Evolutionary conservation across 2,888 invertebrate genomes (phyloP), one percentile per base, ranked within the genome.

Genomic region (Venusia cambrica): DNA sequence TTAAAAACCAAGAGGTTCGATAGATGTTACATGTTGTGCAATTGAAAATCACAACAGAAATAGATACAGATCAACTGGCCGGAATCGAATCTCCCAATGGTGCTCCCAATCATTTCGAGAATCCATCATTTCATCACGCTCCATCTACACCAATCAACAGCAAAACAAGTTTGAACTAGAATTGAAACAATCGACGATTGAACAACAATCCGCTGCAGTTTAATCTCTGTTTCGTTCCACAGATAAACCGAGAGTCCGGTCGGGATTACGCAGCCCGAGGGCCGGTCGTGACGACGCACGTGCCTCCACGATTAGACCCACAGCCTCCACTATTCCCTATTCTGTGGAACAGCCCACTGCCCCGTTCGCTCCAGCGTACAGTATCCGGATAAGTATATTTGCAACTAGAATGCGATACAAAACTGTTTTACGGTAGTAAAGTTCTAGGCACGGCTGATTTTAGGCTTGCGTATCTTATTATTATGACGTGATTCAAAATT

Each of bases 161-260:
- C 34, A 28, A 28, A 38, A 38, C 38, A 30, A 33, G 33, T 38
- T 33, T 39, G 34, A 27, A 35, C 27, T 40, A 24, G 31, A 22
- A 18, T 12, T 20, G 18, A 24, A 38, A 36, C 40, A 40, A 35
- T 40, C 35, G 18, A 1, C 30, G 15, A 38, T 38, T 35, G 21
- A 32, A 38, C 36, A 46, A 32, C 38, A 40, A 38, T 29, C 34
- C 21, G 19, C 57, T 40, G 40, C 40, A 40, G 57, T 62, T 76
- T 80, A 80, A 80, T 80, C 81, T 80, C 27, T 75, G 72, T 80
- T 83, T 81, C 69, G 71, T 72, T 73, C 49, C 69, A 56, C 73
- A 76, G 76, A 51, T 74, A 74, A 76, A 73, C 42, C 52, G 56
- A 45, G 45, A 54, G 51, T 48, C 44, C 38, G 41, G 54, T 41